These are phyloP conservation scores for Helostoma temminkii DNA, from an alignment of 2,797 vertebrate genomes.

Conservation along the genomic window DNA sequence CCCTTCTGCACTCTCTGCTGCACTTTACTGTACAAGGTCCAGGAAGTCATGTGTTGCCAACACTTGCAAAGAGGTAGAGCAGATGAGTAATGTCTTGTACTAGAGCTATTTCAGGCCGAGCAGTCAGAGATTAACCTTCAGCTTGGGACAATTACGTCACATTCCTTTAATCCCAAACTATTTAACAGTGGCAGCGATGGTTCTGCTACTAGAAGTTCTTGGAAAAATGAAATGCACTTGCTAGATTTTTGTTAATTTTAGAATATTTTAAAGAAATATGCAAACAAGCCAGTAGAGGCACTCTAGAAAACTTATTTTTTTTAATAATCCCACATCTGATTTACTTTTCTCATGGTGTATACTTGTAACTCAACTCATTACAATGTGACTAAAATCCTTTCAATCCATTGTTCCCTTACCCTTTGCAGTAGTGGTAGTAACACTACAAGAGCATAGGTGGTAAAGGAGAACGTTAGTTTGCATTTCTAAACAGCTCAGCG, in stretches of 20 bases:
- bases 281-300: not conserved
- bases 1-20: no score
- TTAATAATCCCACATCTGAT: not conserved
- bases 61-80: constrained; percentile 44
- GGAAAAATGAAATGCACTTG: not conserved
- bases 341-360: not conserved
- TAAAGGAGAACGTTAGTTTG: not conserved
- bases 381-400: not conserved
- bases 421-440: not conserved
- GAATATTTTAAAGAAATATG: not conserved
- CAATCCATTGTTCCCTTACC: not conserved
- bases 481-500: constrained; percentile 3
- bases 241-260: not conserved
- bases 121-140: constrained; percentile 80
- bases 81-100: constrained; percentile 56
- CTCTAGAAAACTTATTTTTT: not conserved
- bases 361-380: not conserved
- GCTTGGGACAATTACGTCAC: constrained; percentile 74
- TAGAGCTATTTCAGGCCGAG: constrained; percentile 79
- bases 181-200: constrained; percentile 43
- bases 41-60: not conserved
- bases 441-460: no score
- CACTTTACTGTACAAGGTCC: not conserved
- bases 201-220: constrained; percentile 5
- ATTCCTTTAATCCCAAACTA: constrained; percentile 79